phyloP scores from a whole-genome alignment of 2,888 invertebrate species.

The Lucinisca nassula region DNA sequence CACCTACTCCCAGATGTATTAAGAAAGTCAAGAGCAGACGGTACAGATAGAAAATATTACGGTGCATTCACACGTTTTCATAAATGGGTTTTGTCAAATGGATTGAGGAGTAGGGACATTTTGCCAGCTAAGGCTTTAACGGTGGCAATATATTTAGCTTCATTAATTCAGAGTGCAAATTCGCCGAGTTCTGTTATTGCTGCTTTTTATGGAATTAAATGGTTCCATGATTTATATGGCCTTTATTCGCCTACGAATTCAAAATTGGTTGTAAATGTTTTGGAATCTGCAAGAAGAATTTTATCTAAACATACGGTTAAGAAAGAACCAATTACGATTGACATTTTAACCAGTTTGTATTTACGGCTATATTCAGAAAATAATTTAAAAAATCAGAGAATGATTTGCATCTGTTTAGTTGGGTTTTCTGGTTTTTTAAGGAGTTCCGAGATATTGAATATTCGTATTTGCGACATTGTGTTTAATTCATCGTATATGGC shows the following conservation, averaged over 20 bases:
- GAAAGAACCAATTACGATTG: slow-evolving; percentile 11
- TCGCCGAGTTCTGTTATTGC: slow-evolving; percentile 25
- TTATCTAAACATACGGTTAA: slow-evolving; percentile 10
- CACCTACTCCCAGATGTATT: slow-evolving; percentile 36
- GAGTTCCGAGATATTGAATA: slow-evolving; percentile 35
- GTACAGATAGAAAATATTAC: slow-evolving; percentile 13
- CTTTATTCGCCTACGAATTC: slow-evolving; percentile 22
- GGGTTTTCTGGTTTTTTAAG: slow-evolving; percentile 25
- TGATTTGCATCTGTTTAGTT: slow-evolving; percentile 16
- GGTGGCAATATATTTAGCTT: slow-evolving; percentile 35
- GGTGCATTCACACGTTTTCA: slow-evolving; percentile 1
- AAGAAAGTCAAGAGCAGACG: slow-evolving; percentile 7
- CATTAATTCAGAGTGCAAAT: slow-evolving; percentile 34
- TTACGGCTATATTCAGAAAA: not conserved
- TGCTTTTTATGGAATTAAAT: slow-evolving; percentile 42
- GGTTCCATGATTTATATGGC: slow-evolving; percentile 26
- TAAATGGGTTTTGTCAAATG: slow-evolving; percentile 26
- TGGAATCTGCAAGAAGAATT: slow-evolving; percentile 32
- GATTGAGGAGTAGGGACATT: slow-evolving; percentile 26
- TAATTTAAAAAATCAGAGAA: slow-evolving; percentile 20
- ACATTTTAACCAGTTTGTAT: not conserved
- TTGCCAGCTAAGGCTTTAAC: slow-evolving; percentile 21
- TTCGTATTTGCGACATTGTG: not conserved
- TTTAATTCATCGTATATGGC: slow-evolving; percentile 26
- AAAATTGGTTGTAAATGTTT: slow-evolving; percentile 35